A percentile compares a stretch with the other conserved stretches of the same genome.
Evolutionary conservation across 2,888 invertebrate species (phyloP).

Genomic region (Melinopterus prodromus): DNA sequence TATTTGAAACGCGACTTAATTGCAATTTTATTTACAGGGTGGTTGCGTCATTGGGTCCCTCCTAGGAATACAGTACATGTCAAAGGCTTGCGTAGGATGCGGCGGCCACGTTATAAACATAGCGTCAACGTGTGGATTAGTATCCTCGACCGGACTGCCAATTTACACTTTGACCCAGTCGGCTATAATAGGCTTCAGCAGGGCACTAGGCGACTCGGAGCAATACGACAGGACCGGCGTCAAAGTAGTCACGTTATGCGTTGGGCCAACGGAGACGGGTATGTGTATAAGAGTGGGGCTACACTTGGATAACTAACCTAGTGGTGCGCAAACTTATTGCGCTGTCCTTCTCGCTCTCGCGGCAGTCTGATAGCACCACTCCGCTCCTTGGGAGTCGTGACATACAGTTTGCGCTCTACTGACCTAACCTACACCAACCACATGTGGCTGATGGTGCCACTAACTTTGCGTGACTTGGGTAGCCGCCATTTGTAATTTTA

Average conservation of each 20-base stretch:
- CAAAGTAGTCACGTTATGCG: conserved; percentile 60
- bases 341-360: too few relatives aligned
- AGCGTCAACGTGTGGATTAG: conserved; percentile 67
- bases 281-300: conserved; percentile 40
- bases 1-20: background rate
- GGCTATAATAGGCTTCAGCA: conserved; percentile 51
- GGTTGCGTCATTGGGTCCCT: conserved; percentile 59
- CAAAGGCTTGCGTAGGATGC: conserved; percentile 63
- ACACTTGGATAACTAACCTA: too few relatives aligned
- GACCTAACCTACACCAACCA: too few relatives aligned
- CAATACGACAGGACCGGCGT: conserved; percentile 63
- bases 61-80: conserved; percentile 66
- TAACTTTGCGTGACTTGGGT: background rate
- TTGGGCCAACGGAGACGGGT: conserved; percentile 63
- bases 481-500: too few relatives aligned
- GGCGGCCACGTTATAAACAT: conserved; percentile 73
- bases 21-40: conserved; percentile 37
- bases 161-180: conserved; percentile 65
- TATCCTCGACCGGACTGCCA: conserved; percentile 63
- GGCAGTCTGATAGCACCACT: too few relatives aligned
- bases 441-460: too few relatives aligned
- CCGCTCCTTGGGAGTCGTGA: too few relatives aligned
- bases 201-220: conserved; percentile 48
- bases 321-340: too few relatives aligned
- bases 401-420: too few relatives aligned